Evolutionary conservation across 2,888 invertebrate genomes (phyloP), one percentile per base, ranked within the genome.

Genomic region (Myopa tessellatipennis): DNA sequence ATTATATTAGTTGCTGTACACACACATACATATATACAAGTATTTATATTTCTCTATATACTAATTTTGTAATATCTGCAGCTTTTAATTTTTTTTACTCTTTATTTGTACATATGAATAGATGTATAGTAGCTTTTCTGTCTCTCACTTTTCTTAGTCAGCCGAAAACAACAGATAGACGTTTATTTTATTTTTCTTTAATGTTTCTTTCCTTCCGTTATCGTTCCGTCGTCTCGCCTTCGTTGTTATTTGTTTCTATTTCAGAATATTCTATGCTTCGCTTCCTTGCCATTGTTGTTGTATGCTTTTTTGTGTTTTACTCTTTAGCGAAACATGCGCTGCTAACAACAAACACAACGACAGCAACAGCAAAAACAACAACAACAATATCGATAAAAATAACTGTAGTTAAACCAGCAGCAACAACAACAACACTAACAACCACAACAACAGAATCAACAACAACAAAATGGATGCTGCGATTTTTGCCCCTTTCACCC

Each of bases 401-500:
- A 45, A 45, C 45, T 10, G 45, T 10, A 58, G 18, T 36, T 60
- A 38, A 34, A 60, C 60, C 58, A 71, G 34, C 45, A 69, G 69
- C 69, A 45, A 45, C 45, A 69, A 68, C 38, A 45, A n/a, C 60
- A 60, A 60, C 60, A 60, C 0, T 26, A 60, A 16, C 60, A 60
- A 1, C 26, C 18, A 26, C 12, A 60, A 60, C 60, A 60, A 26
- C 60, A 60, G 18, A 8, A 60, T 18, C 34, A 34, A 14, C 36
- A 63, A 36, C 10, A 40, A 68, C 16, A 52, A 69, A 69, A 50
- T 69, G 1, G 63, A 16, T 26, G 52, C 69, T 26, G 52, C 34
- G 69, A 52, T 69, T 69, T 50, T 4, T 14, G 26, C 18, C 50
- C 40, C 6, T 45, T 40, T 40, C 16, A 45, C 14, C 6, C n/a